Conservation (phyloP, 2,797 vertebrate species). For the Sitta carolinensis region DNA sequence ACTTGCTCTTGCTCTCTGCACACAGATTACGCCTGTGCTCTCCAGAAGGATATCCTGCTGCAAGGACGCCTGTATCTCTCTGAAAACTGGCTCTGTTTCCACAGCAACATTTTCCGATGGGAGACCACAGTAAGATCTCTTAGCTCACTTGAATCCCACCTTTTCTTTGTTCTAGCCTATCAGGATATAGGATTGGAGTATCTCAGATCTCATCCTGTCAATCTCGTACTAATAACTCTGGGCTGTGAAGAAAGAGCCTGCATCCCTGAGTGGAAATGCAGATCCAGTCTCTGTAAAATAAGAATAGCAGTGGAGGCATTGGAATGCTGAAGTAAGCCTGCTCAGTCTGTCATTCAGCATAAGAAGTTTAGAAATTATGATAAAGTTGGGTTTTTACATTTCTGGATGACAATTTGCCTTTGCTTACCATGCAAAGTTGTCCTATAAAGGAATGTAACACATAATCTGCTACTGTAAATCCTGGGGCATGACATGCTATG, state of each 20-base stretch:
- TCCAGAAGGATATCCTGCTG: constrained; percentile 93
- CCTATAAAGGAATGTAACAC: neutral
- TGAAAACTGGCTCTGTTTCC: constrained; percentile 92
- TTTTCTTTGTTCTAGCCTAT: neutral
- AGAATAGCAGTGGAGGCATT: neutral
- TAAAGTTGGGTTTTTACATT: neutral
- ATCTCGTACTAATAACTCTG: neutral
- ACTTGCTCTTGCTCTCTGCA: constrained; percentile 28
- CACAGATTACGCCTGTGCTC: constrained; percentile 90
- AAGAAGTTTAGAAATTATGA: neutral
- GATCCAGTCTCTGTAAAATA: neutral
- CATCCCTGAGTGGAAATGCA: neutral
- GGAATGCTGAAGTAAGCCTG: neutral
- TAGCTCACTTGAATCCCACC: neutral
- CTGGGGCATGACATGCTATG: neutral
- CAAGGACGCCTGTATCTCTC: constrained; percentile 92
- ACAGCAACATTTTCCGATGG: constrained; percentile 94
- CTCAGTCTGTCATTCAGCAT: neutral
- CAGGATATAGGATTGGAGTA: neutral
- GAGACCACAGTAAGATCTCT: constrained; percentile 85
- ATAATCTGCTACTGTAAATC: neutral
- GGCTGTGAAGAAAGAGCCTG: neutral
- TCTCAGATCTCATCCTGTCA: neutral
- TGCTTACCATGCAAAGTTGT: neutral
- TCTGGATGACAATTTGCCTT: neutral